phyloP scores from a whole-genome alignment of 2,797 vertebrate genomes.

The Oreortyx pictus region DNA sequence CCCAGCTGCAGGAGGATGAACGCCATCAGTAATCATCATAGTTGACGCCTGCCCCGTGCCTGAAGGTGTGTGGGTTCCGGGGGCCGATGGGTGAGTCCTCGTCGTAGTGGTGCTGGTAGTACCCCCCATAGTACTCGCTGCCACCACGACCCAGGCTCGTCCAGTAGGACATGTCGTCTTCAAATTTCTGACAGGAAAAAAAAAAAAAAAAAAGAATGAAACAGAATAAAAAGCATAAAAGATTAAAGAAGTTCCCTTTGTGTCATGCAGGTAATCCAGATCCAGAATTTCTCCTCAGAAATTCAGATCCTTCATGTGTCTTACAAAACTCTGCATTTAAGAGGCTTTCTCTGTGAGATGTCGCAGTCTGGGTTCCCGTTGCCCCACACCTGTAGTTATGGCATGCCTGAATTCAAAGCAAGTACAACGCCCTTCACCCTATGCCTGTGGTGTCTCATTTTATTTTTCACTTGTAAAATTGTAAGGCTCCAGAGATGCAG shows the following conservation, averaged over 20 bases:
- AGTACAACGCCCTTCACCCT: background rate
- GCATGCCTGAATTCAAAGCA: background rate
- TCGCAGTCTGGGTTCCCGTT: background rate
- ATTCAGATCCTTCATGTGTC: fast-evolving
- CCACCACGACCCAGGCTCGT: slow-evolving; percentile 83
- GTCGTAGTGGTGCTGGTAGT: slow-evolving; percentile 92
- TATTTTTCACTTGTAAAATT: fast-evolving
- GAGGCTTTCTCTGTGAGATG: background rate
- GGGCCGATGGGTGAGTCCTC: slow-evolving; percentile 90
- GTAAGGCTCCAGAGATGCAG: background rate
- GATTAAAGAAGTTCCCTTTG: background rate
- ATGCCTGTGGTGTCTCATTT: background rate
- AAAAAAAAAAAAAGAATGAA: background rate
- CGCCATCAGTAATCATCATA: slow-evolving; percentile 90
- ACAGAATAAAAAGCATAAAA: background rate
- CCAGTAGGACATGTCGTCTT: slow-evolving; percentile 92
- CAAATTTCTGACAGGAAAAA: slow-evolving; percentile 86
- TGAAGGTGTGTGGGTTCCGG: slow-evolving; percentile 77
- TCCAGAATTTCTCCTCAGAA: background rate
- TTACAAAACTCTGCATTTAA: background rate
- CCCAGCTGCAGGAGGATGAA: background rate
- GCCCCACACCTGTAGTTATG: fast-evolving
- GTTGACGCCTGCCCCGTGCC: slow-evolving; percentile 91
- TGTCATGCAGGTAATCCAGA: background rate
- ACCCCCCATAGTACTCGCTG: slow-evolving; percentile 83